Base-by-base conservation (phyloP, 2,888 invertebrate species). In the Mimas tiliae region DNA sequence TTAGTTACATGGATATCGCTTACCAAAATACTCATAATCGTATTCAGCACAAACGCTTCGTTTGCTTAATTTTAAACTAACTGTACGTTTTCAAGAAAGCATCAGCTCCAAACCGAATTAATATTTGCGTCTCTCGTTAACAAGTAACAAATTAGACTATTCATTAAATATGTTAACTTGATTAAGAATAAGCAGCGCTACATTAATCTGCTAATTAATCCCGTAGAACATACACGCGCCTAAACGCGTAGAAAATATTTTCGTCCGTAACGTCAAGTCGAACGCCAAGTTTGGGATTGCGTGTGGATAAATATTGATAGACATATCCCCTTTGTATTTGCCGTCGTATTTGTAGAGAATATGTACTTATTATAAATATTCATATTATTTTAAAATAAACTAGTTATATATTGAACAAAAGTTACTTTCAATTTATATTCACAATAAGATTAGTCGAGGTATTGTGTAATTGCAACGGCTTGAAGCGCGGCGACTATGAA, bases 111-210 rank as follows among this genome's bases (percentile, higher is more conserved):
- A 63, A 72, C 72, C 73, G 74, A 74, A 76, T 80, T 79, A 77
- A 78, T 79, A 81, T 75, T 80, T 77, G 71, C 70, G 71, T 63
- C 70, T 71, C 78, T 79, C 67, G 76, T 81, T 81, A 79, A 71
- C 68, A 69, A 21, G 65, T 48, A 72, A 75, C 77, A 75, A 79
- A 82, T 79, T 76, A 78, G 73, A 72, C 74, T 72, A 67, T 78
- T 71, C 73, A 68, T 72, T 70, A 70, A 74, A 74, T 74, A 75
- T 68, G 71, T 72, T 76, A 74, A 78, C 76, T 73, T 73, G 71
- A 74, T 74, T 78, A 78, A 75, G 67, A 70, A 70, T 74, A 69
- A 71, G 67, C 68, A 67, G 65, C 63, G 50, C 65, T 68, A 64
- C 65, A 63, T 65, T 52, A 64, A 67, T 65, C 45, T 64, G 58